Conservation (phyloP, 2,888 invertebrate species). For the Caenorhabditis sinica region DNA sequence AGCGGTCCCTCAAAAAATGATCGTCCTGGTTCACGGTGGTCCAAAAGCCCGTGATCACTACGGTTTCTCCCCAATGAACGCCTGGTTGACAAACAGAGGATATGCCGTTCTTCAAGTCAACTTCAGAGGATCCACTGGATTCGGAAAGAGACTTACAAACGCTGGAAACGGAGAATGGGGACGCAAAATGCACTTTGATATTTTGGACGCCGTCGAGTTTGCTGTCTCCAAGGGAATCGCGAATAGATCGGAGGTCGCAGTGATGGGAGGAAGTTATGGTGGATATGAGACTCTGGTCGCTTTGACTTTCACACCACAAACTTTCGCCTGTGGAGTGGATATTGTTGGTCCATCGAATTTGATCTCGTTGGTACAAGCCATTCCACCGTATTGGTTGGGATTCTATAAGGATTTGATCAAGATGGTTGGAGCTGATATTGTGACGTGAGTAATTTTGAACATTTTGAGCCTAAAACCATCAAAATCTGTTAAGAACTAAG, state of each 20-base stretch:
- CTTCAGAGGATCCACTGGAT: constrained; percentile 82
- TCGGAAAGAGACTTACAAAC: constrained; percentile 82
- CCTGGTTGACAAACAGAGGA: constrained; percentile 81
- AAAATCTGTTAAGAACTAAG: background rate
- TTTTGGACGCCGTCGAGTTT: constrained; percentile 83
- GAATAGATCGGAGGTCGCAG: constrained; percentile 75
- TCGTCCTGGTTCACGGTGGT: constrained; percentile 82
- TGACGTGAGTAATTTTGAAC: constrained; percentile 48
- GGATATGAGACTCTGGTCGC: constrained; percentile 83
- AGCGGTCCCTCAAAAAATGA: constrained; percentile 78
- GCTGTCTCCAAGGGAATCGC: constrained; percentile 80
- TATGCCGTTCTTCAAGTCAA: constrained; percentile 83
- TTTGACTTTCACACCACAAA: constrained; percentile 82
- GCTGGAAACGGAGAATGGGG: constrained; percentile 84
- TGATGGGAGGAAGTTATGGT: constrained; percentile 82
- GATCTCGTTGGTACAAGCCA: constrained; percentile 81
- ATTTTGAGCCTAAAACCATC: background rate
- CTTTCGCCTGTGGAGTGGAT: constrained; percentile 83
- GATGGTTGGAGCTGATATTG: constrained; percentile 78
- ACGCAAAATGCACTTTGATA: constrained; percentile 83
- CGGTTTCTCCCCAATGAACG: constrained; percentile 80
- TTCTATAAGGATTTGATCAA: constrained; percentile 82
- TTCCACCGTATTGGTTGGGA: constrained; percentile 83
- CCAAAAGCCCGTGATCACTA: constrained; percentile 82
- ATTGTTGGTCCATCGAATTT: constrained; percentile 83